Conservation (phyloP, 2,797 vertebrate genomes). For the Octomys mimax region DNA sequence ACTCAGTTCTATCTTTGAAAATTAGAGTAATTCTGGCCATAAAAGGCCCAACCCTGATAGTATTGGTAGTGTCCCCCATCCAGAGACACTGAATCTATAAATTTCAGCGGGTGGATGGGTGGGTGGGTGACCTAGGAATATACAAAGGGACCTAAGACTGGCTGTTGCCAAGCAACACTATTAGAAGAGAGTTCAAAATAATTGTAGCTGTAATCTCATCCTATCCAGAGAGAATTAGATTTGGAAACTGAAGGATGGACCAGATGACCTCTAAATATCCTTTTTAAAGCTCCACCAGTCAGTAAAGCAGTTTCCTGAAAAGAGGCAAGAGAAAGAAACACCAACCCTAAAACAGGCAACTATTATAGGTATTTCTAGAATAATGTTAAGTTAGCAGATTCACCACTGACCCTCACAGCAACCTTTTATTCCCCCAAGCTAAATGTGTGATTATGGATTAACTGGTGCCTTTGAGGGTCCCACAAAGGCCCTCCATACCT, state of each 20-base stretch:
- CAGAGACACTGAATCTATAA: constrained; percentile 52
- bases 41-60: constrained; percentile 36
- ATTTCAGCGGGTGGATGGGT: constrained; percentile 40
- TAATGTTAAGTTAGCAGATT: constrained; percentile 39
- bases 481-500: background rate
- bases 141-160: constrained; percentile 64
- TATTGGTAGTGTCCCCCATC: constrained; percentile 41
- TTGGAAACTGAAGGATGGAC: constrained; percentile 59
- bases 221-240: constrained; percentile 67
- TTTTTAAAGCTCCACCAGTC: constrained; percentile 25
- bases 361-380: constrained; percentile 46
- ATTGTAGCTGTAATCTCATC: constrained; percentile 73
- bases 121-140: constrained; percentile 41
- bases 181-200: constrained; percentile 67
- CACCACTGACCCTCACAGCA: constrained; percentile 52
- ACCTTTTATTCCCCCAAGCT: background rate
- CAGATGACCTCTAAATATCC: constrained; percentile 65
- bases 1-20: constrained; percentile 51
- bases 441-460: constrained; percentile 47
- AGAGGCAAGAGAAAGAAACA: constrained; percentile 15
- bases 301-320: constrained; percentile 32
- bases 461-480: constrained; percentile 39
- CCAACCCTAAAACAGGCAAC: constrained; percentile 5
- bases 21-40: constrained; percentile 58
- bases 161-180: constrained; percentile 67